These are phyloP conservation scores for Hyperoodon ampullatus DNA, from an alignment of 2,113 vertebrate genomes.

Conservation along the genomic window DNA sequence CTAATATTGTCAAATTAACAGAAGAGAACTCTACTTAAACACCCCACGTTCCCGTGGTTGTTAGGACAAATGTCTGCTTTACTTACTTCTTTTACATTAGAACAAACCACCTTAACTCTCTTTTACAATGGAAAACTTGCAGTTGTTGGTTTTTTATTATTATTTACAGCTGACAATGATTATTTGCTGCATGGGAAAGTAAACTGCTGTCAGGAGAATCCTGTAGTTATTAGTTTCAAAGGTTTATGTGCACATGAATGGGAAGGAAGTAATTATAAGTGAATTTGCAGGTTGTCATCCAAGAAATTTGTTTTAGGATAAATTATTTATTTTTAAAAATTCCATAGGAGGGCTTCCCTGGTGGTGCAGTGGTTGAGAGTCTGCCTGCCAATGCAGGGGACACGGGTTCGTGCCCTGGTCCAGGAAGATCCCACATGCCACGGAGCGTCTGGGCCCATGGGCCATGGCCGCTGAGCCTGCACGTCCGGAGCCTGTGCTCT, in stretches of 20 bases:
- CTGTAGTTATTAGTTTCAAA: constrained; percentile 83
- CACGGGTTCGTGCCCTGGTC: too few relatives aligned
- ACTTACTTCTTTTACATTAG: constrained; percentile 60
- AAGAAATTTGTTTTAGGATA: constrained; percentile 77
- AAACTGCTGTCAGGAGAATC: constrained; percentile 79
- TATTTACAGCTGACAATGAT: constrained; percentile 79
- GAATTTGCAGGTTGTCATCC: constrained; percentile 72
- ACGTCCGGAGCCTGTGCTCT: too few relatives aligned
- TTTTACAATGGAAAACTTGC: constrained; percentile 73
- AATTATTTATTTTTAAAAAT: constrained; percentile 79
- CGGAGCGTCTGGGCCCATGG: too few relatives aligned
- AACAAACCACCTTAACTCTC: constrained; percentile 60
- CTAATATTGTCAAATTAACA: not conserved
- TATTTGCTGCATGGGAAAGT: constrained; percentile 81
- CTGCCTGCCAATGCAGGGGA: too few relatives aligned
- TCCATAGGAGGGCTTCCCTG: constrained; percentile 47
- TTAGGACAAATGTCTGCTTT: not conserved
- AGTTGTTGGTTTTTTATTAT: constrained; percentile 77
- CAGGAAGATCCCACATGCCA: too few relatives aligned
- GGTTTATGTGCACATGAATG: constrained; percentile 64
- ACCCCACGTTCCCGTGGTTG: not conserved
- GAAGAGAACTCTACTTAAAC: not conserved
- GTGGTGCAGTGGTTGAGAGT: too few relatives aligned
- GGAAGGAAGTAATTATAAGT: constrained; percentile 77
- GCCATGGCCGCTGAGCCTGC: too few relatives aligned